Percentiles rank a stretch among this genome's conserved stretches.
Evolutionary conservation across 37 sponge, comb jelly and placozoan species (phyloP).

Genomic region (Amphimedon queenslandica): DNA sequence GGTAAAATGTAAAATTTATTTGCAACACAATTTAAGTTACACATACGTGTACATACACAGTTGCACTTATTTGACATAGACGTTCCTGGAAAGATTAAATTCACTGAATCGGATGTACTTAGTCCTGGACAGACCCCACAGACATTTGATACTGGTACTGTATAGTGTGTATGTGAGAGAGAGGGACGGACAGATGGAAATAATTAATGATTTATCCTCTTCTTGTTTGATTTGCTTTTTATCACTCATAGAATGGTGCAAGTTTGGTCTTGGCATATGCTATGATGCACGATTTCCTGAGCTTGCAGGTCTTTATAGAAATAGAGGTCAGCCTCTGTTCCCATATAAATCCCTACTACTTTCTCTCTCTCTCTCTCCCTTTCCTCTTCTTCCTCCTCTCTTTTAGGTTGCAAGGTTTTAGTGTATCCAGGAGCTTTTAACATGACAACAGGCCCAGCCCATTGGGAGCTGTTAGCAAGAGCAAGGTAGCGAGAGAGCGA

Average conservation of each 20-base stretch:
- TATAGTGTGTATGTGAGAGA: background rate
- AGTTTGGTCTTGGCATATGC: slow-evolving; percentile 94
- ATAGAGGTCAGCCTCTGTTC: slow-evolving; percentile 33
- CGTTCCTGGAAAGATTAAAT: slow-evolving; percentile 89
- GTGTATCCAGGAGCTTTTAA: slow-evolving; percentile 95
- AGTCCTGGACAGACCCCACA: slow-evolving; percentile 62
- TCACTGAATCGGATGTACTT: slow-evolving; percentile 83
- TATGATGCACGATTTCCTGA: slow-evolving; percentile 94
- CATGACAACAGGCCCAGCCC: slow-evolving; percentile 93
- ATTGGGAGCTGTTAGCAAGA: slow-evolving; percentile 91
- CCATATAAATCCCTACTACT: background rate
- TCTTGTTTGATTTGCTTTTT: background rate
- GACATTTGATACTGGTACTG: slow-evolving; percentile 78
- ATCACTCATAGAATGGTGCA: slow-evolving; percentile 68
- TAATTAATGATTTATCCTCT: background rate
- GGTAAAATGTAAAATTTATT: slow-evolving; percentile 10
- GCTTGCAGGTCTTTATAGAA: slow-evolving; percentile 74
- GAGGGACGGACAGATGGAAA: background rate
- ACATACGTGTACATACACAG: slow-evolving; percentile 7
- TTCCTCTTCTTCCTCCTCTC: background rate
- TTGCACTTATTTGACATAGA: slow-evolving; percentile 98
- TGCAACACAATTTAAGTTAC: background rate
- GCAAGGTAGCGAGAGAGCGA: too few relatives aligned
- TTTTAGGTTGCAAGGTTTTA: slow-evolving; percentile 76
- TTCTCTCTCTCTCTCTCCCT: background rate